phyloP scores from a whole-genome alignment of 92 coral and sea anemone genomes.

The Virgularia gustaviana region DNA sequence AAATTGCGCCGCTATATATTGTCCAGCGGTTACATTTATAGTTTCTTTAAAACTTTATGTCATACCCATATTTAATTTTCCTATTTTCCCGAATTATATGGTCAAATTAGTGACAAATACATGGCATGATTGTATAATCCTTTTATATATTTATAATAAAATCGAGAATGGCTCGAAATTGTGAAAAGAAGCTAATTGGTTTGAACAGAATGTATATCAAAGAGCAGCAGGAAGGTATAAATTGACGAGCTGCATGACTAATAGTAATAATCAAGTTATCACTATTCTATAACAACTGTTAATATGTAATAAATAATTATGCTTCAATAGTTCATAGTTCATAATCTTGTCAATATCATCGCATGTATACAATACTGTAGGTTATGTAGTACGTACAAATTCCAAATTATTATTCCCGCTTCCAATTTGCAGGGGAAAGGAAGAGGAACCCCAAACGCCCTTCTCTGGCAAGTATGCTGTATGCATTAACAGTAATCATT shows the following conservation, averaged over 20 bases:
- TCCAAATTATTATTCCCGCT: neutral
- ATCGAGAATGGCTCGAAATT: conserved; percentile 91
- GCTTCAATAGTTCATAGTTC: no score
- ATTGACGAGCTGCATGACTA: neutral
- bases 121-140: no score
- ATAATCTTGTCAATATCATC: no score
- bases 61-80: no score
- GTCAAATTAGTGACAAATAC: no score
- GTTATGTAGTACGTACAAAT: neutral
- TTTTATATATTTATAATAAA: conserved; percentile 34
- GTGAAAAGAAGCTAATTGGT: conserved; percentile 81
- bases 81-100: no score
- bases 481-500: neutral
- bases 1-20: neutral
- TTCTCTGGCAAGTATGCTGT: conserved; percentile 59
- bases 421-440: conserved; percentile 51
- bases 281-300: neutral
- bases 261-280: neutral
- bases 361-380: no score
- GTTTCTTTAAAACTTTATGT: no score
- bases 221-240: conserved; percentile 84
- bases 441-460: conserved; percentile 73
- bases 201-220: conserved; percentile 77
- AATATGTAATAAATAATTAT: neutral
- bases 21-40: conserved; percentile 33